phyloP scores from a whole-genome alignment of 2,113 vertebrate species.

The Ceyx melanurus region DNA sequence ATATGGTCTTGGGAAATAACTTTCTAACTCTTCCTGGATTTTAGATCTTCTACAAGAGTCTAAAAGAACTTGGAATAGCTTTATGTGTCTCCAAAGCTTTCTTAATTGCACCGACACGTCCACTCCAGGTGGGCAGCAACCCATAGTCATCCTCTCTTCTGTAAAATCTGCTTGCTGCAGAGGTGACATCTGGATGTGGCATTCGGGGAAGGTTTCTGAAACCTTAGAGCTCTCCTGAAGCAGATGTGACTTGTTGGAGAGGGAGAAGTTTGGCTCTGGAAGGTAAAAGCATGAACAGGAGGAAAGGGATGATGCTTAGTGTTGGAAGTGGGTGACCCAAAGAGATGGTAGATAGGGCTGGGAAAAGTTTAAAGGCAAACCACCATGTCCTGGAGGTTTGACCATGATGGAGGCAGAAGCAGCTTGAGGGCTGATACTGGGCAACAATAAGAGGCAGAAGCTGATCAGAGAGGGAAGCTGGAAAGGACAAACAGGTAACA shows the following conservation, averaged over 20 bases:
- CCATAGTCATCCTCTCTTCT: fast-evolving
- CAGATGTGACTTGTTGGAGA: neutral
- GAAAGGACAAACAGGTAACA: neutral
- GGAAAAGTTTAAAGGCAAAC: neutral
- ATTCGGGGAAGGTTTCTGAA: neutral
- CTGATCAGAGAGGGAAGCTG: neutral
- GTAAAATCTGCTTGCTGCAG: neutral
- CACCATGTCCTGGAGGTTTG: neutral
- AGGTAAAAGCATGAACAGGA: neutral
- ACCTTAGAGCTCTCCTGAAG: neutral
- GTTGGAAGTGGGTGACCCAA: neutral
- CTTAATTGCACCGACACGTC: neutral
- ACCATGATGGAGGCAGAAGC: neutral
- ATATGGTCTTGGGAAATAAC: neutral
- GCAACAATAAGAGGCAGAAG: neutral
- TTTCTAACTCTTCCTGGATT: neutral
- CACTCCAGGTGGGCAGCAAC: neutral
- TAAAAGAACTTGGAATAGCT: neutral
- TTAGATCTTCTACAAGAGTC: neutral
- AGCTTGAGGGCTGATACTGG: neutral
- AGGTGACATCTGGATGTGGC: neutral
- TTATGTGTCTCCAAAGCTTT: neutral
- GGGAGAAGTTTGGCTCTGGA: neutral
- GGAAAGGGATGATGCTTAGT: neutral
- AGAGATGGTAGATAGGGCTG: neutral